Evolutionary conservation across 2,113 vertebrate species (phyloP).

Genomic region (Desmodus rotundus): DNA sequence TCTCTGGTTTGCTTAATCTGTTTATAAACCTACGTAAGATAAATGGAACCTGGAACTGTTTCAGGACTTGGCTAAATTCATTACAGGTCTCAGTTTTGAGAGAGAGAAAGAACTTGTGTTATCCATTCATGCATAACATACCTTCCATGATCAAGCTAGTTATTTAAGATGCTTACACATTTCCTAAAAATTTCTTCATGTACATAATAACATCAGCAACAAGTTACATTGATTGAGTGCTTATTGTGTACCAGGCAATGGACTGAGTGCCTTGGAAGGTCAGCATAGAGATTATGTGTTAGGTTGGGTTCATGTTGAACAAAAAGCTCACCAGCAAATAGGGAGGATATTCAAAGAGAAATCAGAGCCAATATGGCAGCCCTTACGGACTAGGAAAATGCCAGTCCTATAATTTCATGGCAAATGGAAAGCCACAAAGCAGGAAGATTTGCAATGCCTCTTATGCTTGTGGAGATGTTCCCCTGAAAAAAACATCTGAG

Average conservation of each 20-base stretch:
- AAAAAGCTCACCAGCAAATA: neutral
- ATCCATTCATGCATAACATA: neutral
- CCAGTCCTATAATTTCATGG: neutral
- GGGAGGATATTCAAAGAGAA: neutral
- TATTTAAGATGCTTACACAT: neutral
- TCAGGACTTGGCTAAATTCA: slow-evolving; percentile 23
- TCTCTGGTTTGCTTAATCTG: neutral
- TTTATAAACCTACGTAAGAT: slow-evolving; percentile 29
- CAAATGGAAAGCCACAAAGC: neutral
- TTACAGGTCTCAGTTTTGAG: neutral
- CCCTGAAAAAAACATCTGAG: neutral
- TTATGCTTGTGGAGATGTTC: neutral
- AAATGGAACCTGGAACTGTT: slow-evolving; percentile 21
- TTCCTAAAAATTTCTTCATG: neutral
- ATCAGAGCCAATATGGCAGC: neutral
- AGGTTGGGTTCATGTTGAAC: neutral
- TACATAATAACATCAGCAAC: neutral
- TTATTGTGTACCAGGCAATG: neutral
- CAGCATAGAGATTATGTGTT: neutral
- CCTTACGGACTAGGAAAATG: neutral
- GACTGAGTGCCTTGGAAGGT: neutral
- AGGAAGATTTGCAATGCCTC: neutral
- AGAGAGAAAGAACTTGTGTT: neutral
- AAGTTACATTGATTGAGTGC: neutral
- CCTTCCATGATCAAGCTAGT: neutral